Percentiles rank a stretch among this genome's conserved stretches.
These are phyloP conservation scores for Lepidotrigona ventralis DNA, from an alignment of 1,140 invertebrate genomes.

Conservation along the genomic window DNA sequence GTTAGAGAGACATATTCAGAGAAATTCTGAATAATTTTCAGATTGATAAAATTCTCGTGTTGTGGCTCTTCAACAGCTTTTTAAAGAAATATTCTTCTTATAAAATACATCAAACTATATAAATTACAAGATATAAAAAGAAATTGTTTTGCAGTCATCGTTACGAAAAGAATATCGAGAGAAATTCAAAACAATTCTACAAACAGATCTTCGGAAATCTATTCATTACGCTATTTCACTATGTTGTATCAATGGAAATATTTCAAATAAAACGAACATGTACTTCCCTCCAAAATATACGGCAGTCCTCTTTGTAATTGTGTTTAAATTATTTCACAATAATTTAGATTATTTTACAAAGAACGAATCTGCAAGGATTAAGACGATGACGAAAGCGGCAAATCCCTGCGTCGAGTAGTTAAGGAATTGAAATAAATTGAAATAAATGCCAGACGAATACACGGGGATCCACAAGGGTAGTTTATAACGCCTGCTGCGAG, in stretches of 20 bases:
- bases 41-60: neutral
- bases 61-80: neutral
- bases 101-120: neutral
- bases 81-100: neutral
- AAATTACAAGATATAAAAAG: neutral
- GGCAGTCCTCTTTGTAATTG: no score
- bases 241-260: neutral
- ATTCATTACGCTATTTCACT: neutral
- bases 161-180: no score
- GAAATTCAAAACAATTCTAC: no score
- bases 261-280: neutral
- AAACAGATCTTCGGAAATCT: neutral
- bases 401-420: neutral
- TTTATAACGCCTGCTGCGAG: conserved; percentile 34
- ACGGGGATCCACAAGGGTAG: neutral
- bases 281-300: no score
- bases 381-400: no score
- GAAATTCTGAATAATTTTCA: no score
- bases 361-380: no score
- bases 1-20: no score
- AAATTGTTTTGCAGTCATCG: no score
- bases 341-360: no score
- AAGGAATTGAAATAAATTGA: no score
- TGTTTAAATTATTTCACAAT: no score
- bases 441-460: conserved; percentile 22